phyloP scores from a whole-genome alignment of 2,888 invertebrate species.

The Scaptomyza flava region DNA sequence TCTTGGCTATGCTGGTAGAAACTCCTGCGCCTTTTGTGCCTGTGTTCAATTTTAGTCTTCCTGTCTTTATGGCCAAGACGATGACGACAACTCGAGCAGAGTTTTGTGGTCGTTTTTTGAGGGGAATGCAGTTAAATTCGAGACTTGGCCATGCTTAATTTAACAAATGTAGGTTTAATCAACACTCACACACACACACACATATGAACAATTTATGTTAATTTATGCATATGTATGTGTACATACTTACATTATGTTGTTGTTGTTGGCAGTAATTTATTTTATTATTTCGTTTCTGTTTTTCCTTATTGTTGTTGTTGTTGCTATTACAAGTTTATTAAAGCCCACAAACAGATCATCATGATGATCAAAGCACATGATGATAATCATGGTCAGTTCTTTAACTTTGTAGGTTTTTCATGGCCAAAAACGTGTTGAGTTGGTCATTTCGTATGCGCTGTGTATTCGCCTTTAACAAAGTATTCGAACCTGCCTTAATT shows the following conservation, averaged over 20 bases:
- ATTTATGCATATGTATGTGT: slow-evolving; percentile 45
- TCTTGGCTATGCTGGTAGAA: slow-evolving; percentile 2
- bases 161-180: slow-evolving; percentile 66
- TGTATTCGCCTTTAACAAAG: slow-evolving; percentile 10
- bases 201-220: slow-evolving; percentile 34
- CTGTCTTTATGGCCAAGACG: slow-evolving; percentile 22
- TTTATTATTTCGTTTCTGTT: slow-evolving; percentile 14
- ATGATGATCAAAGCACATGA: slow-evolving; percentile 4
- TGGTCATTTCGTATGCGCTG: slow-evolving; percentile 39
- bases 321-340: slow-evolving; percentile 29
- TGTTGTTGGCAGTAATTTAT: slow-evolving; percentile 22
- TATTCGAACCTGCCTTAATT: slow-evolving; percentile 49
- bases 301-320: slow-evolving; percentile 17
- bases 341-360: slow-evolving; percentile 8
- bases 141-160: slow-evolving; percentile 60
- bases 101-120: neutral
- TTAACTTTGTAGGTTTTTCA: slow-evolving; percentile 37
- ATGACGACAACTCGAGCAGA: slow-evolving; percentile 11
- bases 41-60: slow-evolving; percentile 30
- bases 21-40: slow-evolving; percentile 11
- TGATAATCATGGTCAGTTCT: slow-evolving; percentile 36
- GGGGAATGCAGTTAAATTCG: slow-evolving; percentile 19
- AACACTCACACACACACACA: slow-evolving; percentile 12
- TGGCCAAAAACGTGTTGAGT: slow-evolving; percentile 49
- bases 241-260: slow-evolving; percentile 9